Evolutionary conservation across 2,888 invertebrate genomes (phyloP).

Genomic region (Eledone cirrhosa): DNA sequence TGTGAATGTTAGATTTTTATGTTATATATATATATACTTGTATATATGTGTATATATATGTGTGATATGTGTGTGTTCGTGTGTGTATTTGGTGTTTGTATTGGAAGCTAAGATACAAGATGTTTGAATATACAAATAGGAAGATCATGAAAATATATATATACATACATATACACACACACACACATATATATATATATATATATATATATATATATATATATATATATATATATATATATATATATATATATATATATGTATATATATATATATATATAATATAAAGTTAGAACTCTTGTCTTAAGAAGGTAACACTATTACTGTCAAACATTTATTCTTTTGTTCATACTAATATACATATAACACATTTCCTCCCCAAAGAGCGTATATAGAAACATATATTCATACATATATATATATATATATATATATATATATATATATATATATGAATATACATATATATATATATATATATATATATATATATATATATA

Average conservation of each 20-base stretch:
- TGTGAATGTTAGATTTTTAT: not conserved
- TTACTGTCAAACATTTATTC: not conserved
- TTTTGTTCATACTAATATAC: no score
- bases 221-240: not conserved
- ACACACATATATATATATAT: no score
- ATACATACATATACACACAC: no score
- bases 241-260: not conserved
- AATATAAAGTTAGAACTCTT: not conserved
- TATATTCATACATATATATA: not conserved
- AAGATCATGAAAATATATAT: no score
- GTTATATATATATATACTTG: not conserved
- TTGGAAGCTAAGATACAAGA: no score
- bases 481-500: conserved; percentile 9
- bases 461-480: conserved; percentile 19
- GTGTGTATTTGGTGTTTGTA: not conserved
- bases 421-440: not conserved
- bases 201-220: not conserved
- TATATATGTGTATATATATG: not conserved
- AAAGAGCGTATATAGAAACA: not conserved
- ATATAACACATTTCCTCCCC: not conserved
- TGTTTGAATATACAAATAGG: no score
- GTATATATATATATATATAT: not conserved
- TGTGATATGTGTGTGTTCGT: not conserved
- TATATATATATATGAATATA: conserved; percentile 16
- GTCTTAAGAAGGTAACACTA: not conserved